Percentiles rank a stretch among this genome's conserved stretches.
These are phyloP conservation scores for Acrocyrtus sp. DNA, from an alignment of 2,888 invertebrate species.

Conservation along the genomic window DNA sequence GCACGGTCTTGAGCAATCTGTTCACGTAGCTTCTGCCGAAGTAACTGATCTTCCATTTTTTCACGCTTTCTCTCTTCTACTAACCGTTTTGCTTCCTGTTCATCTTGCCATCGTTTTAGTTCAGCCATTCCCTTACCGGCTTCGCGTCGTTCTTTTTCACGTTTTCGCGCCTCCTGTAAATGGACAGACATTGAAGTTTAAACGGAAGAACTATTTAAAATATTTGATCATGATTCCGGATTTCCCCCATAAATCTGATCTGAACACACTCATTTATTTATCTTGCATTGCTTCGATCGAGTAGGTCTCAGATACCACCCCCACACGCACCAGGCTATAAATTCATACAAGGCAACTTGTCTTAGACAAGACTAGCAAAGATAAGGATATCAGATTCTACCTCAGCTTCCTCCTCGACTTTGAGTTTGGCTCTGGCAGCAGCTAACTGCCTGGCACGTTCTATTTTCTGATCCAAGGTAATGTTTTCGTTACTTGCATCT, in stretches of 20 bases:
- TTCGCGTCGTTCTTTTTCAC: constrained; percentile 79
- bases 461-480: constrained; percentile 70
- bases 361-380: too few species aligned
- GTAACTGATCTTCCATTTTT: constrained; percentile 78
- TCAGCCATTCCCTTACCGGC: constrained; percentile 79
- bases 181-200: neutral
- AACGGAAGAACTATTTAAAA: too few species aligned
- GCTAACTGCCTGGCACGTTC: constrained; percentile 76
- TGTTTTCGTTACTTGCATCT: constrained; percentile 14
- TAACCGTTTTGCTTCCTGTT: constrained; percentile 78
- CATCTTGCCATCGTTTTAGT: constrained; percentile 78
- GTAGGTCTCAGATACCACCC: too few species aligned
- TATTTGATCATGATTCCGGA: too few species aligned
- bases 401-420: constrained; percentile 76
- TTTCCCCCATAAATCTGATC: too few species aligned
- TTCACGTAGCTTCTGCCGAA: constrained; percentile 79
- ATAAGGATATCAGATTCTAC: constrained; percentile 64
- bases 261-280: too few species aligned
- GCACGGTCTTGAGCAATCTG: constrained; percentile 89
- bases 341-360: too few species aligned
- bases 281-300: too few species aligned
- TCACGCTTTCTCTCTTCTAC: constrained; percentile 80
- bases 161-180: constrained; percentile 67
- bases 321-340: too few species aligned
- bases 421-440: constrained; percentile 74